These are phyloP conservation scores for Chaetophractus vellerosus DNA, from an alignment of 2,797 vertebrate species.

Conservation along the genomic window DNA sequence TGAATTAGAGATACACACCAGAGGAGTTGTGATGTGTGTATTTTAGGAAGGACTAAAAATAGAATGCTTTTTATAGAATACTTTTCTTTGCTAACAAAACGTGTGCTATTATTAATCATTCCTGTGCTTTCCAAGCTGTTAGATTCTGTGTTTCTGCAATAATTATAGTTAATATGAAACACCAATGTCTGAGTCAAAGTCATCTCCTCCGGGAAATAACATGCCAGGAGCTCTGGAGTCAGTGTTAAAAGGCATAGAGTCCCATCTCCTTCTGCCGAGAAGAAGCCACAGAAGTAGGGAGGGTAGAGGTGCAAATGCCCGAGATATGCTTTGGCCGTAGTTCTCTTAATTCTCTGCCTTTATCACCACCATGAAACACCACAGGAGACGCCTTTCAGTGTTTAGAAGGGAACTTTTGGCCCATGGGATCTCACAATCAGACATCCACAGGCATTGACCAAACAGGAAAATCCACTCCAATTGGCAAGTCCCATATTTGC, in stretches of 20 bases:
- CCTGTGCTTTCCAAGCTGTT: conserved; percentile 15
- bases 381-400: neutral
- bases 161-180: conserved; percentile 57
- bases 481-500: accelerated
- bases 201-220: conserved; percentile 44
- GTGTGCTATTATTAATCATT: conserved; percentile 24
- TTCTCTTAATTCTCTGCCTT: neutral
- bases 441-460: neutral
- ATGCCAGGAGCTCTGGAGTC: neutral
- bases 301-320: neutral
- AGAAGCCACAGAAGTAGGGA: neutral
- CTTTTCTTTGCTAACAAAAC: conserved; percentile 44
- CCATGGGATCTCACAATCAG: neutral
- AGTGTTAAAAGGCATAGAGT: neutral
- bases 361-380: neutral
- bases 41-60: conserved; percentile 66
- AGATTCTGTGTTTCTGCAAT: conserved; percentile 47
- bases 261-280: neutral
- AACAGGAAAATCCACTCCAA: neutral
- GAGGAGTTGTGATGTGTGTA: conserved; percentile 29
- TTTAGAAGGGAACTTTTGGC: neutral
- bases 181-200: neutral
- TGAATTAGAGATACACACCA: neutral
- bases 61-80: conserved; percentile 52
- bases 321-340: neutral